Conservation (phyloP, 2,113 vertebrate species). For the Mesembrinibis cayennensis region DNA sequence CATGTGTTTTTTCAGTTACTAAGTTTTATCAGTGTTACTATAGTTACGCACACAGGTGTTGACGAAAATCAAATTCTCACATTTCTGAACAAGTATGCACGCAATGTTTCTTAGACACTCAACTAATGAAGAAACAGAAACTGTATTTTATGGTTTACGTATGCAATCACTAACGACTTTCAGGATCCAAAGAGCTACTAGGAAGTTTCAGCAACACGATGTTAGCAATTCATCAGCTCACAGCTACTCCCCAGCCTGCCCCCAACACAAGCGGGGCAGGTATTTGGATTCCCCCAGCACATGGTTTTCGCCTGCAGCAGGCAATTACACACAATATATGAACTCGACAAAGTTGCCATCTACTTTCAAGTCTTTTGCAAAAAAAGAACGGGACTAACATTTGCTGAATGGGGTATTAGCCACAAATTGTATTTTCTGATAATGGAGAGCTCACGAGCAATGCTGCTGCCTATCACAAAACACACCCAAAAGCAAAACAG, state of each 20-base stretch:
- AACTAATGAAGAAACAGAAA: neutral
- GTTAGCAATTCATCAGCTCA: neutral
- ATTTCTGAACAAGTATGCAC: neutral
- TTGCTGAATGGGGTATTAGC: neutral
- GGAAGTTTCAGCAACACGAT: neutral
- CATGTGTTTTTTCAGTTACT: neutral
- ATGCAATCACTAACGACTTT: neutral
- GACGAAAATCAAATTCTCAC: neutral
- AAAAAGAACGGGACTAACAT: neutral
- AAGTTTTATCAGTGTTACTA: neutral
- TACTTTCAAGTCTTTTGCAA: neutral
- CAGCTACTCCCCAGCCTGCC: neutral
- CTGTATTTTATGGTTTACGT: neutral
- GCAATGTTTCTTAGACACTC: neutral
- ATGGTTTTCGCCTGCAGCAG: neutral
- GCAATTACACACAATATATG: neutral
- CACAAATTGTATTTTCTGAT: neutral
- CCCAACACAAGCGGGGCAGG: accelerated
- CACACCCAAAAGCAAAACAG: neutral
- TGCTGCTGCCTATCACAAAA: neutral
- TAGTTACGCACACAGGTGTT: neutral
- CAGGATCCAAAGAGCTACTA: neutral
- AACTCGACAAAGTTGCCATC: neutral
- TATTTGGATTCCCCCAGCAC: neutral
- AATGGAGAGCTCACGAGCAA: neutral